Evolutionary conservation across 2,797 vertebrate genomes (phyloP).

Genomic region (Aphelocoma californica): DNA sequence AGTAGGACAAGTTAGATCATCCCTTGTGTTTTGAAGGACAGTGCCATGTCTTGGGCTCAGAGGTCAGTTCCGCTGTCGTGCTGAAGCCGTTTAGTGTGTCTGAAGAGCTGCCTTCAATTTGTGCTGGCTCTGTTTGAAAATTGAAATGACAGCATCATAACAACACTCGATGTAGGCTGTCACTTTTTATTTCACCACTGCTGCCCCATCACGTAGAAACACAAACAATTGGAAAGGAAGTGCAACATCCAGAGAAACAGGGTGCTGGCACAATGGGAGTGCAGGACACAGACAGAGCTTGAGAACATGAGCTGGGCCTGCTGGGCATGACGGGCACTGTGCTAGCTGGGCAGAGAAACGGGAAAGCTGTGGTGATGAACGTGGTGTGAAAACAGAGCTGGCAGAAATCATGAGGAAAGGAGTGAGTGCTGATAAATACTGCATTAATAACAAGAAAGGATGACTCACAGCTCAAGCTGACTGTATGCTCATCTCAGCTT

Average conservation of each 20-base stretch:
- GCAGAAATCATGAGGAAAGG: background rate
- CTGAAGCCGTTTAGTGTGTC: background rate
- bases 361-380: background rate
- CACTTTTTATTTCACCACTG: slow-evolving; percentile 33
- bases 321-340: background rate
- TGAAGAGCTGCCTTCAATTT: background rate
- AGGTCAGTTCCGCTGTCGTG: background rate
- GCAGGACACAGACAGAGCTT: rapidly evolving
- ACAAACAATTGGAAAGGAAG: background rate
- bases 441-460: background rate
- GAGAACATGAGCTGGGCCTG: background rate
- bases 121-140: slow-evolving; percentile 18
- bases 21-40: background rate
- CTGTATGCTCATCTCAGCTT: background rate
- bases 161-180: slow-evolving; percentile 5
- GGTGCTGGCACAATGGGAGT: background rate
- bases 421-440: background rate
- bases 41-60: background rate
- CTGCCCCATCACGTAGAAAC: background rate
- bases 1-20: background rate
- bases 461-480: background rate
- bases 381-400: background rate
- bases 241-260: background rate
- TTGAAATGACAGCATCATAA: slow-evolving; percentile 15
- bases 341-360: background rate